Evolutionary conservation across 2,113 vertebrate species (phyloP).

Genomic region (Rhinolophus sinicus): DNA sequence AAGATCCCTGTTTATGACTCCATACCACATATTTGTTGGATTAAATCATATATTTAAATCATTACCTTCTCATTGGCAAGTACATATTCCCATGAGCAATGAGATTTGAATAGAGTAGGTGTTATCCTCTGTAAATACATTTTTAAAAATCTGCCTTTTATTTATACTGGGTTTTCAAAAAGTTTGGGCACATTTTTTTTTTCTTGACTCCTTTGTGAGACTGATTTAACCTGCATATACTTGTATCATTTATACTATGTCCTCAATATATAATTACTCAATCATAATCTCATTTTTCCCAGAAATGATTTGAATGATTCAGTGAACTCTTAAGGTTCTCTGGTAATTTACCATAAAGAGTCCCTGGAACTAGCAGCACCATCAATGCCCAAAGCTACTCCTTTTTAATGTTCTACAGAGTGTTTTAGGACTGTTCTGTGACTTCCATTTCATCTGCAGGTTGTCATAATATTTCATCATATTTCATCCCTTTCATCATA

Average conservation of each 20-base stretch:
- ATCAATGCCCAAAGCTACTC: background rate
- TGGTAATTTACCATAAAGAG: background rate
- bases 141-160: constrained; percentile 1
- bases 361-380: background rate
- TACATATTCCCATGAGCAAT: background rate
- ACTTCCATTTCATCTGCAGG: background rate
- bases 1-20: background rate
- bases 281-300: background rate
- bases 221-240: background rate
- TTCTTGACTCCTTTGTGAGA: background rate
- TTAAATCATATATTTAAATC: constrained; percentile 26
- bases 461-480: background rate
- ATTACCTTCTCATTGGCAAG: constrained; percentile 3
- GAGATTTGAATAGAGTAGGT: constrained; percentile 26
- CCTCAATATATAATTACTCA: background rate
- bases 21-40: background rate
- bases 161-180: background rate
- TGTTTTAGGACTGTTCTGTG: background rate
- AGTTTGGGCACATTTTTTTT: background rate
- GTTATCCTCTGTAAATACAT: background rate
- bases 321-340: background rate
- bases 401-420: background rate
- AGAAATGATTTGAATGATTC: constrained; percentile 11
- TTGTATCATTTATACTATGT: background rate
- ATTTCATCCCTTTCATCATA: too few relatives aligned